These are phyloP conservation scores for Vidua macroura DNA, from an alignment of 2,113 vertebrate species.

Conservation along the genomic window DNA sequence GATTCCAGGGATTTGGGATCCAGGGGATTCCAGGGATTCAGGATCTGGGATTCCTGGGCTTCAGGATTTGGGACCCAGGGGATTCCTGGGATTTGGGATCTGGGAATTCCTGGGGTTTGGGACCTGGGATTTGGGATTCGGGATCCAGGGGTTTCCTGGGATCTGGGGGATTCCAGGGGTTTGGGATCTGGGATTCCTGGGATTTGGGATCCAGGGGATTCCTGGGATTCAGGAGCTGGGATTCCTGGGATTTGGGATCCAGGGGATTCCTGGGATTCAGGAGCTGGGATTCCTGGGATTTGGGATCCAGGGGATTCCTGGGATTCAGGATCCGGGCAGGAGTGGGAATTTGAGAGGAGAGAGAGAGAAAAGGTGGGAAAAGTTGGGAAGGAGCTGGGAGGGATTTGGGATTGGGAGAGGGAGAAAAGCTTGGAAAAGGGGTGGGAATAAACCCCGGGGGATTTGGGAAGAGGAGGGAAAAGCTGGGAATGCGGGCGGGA, in stretches of 20 bases:
- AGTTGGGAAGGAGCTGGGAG: not conserved
- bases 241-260: not conserved
- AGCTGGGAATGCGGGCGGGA: not conserved
- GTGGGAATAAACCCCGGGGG: not conserved
- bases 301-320: not conserved
- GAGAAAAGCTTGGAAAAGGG: not conserved
- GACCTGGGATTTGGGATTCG: not conserved
- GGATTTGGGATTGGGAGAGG: too few relatives aligned
- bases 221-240: not conserved
- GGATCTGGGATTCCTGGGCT: too few relatives aligned
- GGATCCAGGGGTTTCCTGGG: fast-evolving
- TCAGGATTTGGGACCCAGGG: too few relatives aligned
- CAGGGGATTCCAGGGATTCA: too few relatives aligned
- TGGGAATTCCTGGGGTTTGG: too few relatives aligned
- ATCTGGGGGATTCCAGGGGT: not conserved
- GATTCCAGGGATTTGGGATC: not conserved
- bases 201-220: too few relatives aligned
- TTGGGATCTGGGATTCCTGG: not conserved
- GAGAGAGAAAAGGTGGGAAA: not conserved
- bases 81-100: not conserved
- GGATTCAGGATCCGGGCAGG: fast-evolving
- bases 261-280: fast-evolving
- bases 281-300: too few relatives aligned
- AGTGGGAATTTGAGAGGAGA: not conserved
- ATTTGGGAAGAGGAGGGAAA: not conserved